Conservation (phyloP, 2,888 invertebrate genomes). For the Helobdella robusta region DNA sequence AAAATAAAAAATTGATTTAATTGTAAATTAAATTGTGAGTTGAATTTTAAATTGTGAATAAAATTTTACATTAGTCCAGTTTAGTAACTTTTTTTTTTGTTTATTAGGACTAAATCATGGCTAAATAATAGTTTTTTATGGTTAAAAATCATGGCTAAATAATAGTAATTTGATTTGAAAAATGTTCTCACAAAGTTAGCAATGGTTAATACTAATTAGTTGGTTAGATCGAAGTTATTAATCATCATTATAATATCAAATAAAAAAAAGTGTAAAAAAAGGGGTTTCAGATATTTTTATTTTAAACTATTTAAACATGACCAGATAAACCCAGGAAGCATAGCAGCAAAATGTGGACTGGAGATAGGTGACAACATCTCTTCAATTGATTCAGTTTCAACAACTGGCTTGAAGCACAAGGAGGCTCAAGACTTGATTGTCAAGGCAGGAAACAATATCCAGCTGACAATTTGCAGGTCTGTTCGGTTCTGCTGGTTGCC, state of each 20-base stretch:
- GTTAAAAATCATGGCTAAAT: no score
- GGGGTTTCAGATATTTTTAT: no score
- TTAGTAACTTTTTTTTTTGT: no score
- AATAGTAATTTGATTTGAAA: no score
- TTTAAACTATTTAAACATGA: no score
- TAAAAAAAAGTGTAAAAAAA: no score
- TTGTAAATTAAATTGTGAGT: neutral
- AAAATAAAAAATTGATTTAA: constrained; percentile 7
- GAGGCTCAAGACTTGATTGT: constrained; percentile 47
- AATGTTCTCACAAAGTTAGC: no score
- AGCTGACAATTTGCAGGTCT: constrained; percentile 45
- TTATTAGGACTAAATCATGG: no score
- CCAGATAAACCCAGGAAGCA: constrained; percentile 47
- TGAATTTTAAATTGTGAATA: neutral
- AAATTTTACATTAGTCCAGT: no score
- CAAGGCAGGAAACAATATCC: constrained; percentile 44
- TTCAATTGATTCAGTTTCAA: constrained; percentile 42
- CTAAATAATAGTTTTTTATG: no score
- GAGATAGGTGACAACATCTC: constrained; percentile 47
- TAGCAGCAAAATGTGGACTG: constrained; percentile 47
- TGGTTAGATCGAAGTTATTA: neutral
- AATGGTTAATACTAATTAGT: neutral
- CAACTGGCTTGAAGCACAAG: constrained; percentile 43
- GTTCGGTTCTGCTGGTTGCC: no score
- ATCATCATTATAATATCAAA: no score